Conservation (phyloP, 2,113 vertebrate species). For the Oryzias woworae region DNA sequence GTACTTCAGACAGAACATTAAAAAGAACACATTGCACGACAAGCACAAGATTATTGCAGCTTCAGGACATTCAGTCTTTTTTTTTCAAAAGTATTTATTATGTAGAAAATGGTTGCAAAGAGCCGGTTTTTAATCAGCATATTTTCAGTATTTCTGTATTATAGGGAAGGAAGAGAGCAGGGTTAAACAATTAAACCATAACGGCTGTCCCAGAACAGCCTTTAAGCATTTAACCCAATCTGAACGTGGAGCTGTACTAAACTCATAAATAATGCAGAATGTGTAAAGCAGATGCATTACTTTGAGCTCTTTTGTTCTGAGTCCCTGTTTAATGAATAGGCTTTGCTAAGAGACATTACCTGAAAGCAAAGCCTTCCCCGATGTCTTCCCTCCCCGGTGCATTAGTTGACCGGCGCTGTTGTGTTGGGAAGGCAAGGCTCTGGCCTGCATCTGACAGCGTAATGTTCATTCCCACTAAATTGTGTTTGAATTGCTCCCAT, state of each 20-base stretch:
- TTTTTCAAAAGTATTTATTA: slow-evolving; percentile 15
- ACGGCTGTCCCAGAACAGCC: slow-evolving; percentile 45
- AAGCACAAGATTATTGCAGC: not conserved
- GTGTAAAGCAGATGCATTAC: slow-evolving; percentile 71
- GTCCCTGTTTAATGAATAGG: slow-evolving; percentile 74
- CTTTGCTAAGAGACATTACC: slow-evolving; percentile 64
- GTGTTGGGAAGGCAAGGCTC: slow-evolving; percentile 40
- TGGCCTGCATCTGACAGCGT: slow-evolving; percentile 52
- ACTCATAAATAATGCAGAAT: slow-evolving; percentile 73
- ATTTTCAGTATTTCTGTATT: slow-evolving; percentile 30
- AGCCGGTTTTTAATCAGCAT: slow-evolving; percentile 41
- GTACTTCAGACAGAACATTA: not conserved
- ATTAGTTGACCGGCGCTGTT: slow-evolving; percentile 52
- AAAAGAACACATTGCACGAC: not conserved
- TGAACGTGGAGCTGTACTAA: slow-evolving; percentile 51
- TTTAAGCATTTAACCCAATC: slow-evolving; percentile 71
- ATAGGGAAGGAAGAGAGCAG: slow-evolving; percentile 5
- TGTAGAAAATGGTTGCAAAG: slow-evolving; percentile 8
- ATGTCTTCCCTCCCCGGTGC: slow-evolving; percentile 44
- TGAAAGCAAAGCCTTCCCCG: slow-evolving; percentile 56
- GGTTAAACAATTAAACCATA: slow-evolving; percentile 37
- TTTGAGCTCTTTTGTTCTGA: slow-evolving; percentile 63
- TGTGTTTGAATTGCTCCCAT: slow-evolving; percentile 65
- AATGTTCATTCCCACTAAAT: slow-evolving; percentile 62
- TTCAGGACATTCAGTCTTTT: not conserved